Evolutionary conservation across 2,888 invertebrate genomes (phyloP), one percentile per base, ranked within the genome.

Genomic region (Epirrhoe tristata): DNA sequence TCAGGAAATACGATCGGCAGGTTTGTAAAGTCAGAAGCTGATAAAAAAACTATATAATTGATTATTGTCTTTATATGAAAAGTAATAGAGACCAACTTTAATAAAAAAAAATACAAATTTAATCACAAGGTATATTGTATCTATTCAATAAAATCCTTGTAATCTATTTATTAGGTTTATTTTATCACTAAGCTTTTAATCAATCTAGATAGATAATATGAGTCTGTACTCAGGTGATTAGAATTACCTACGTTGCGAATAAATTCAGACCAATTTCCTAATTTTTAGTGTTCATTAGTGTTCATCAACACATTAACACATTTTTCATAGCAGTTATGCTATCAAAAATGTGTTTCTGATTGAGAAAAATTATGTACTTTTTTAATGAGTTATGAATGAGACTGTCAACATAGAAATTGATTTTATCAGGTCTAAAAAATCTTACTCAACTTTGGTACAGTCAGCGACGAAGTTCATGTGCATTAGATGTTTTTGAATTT

Each of bases 81-180:
- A 31, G 17, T 55, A 51, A 31, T 66, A 71, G 60, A 63, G 69
- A 6, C 48, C 61, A 71, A 64, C 63, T 65, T 66, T 48, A 59
- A 54, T 43, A 43, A 43, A 43, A 10, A n/a, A 43, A 43, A 43
- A 43, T 43, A 43, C 24, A 43, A 10, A 5, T 5, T 43, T 43
- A 5, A 39, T 39, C 12, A 43, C 39, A 43, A 43, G 39, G 39
- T n/a, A n/a, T n/a, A n/a, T n/a, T n/a, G n/a, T n/a, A n/a, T n/a
- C n/a, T n/a, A n/a, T n/a, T n/a, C n/a, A n/a, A n/a, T n/a, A n/a
- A n/a, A n/a, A n/a, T n/a, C n/a, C 12, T 12, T 43, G 39, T 43
- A 5, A 43, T 43, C 39, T 43, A 10, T 43, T 43, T 39, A 39
- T 1, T 8, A 16, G 16, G 5, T 17, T 8, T 16, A 17, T 16